Evolutionary conservation across 1,140 invertebrate genomes (phyloP).

Genomic region (Oncopodura yosiiana): DNA sequence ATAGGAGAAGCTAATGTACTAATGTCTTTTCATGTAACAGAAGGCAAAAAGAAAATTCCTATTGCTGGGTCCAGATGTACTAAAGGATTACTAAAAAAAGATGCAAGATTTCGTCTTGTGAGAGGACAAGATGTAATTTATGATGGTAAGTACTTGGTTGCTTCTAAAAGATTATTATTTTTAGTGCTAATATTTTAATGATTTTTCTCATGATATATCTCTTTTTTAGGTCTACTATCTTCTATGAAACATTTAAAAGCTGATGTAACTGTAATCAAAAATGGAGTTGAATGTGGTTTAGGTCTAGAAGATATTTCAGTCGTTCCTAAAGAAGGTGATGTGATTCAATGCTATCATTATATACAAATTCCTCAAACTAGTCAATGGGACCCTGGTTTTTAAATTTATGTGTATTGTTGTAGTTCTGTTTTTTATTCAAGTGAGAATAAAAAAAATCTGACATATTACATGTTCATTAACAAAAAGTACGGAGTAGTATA

Average conservation of each 20-base stretch:
- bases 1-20: conserved; percentile 75
- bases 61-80: conserved; percentile 80
- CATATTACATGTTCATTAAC: no score
- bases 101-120: conserved; percentile 56
- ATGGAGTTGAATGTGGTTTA: conserved; percentile 77
- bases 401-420: background rate
- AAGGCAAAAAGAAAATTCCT: conserved; percentile 67
- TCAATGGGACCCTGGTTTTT: conserved; percentile 61
- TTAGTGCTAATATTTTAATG: background rate
- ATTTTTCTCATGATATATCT: conserved; percentile 14
- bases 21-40: conserved; percentile 71
- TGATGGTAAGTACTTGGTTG: conserved; percentile 50
- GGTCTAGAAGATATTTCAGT: conserved; percentile 56
- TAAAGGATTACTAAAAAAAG: conserved; percentile 64
- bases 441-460: no score
- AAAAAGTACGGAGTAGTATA: no score
- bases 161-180: background rate
- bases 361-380: conserved; percentile 53
- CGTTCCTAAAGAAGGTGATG: conserved; percentile 63
- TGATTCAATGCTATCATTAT: conserved; percentile 62
- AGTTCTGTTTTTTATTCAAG: no score
- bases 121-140: conserved; percentile 60
- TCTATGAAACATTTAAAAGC: conserved; percentile 82
- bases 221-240: conserved; percentile 52
- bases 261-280: conserved; percentile 74